Evolutionary conservation across 2,888 invertebrate genomes (phyloP), one percentile per base, ranked within the genome.

Genomic region (Mythimna ferrago): DNA sequence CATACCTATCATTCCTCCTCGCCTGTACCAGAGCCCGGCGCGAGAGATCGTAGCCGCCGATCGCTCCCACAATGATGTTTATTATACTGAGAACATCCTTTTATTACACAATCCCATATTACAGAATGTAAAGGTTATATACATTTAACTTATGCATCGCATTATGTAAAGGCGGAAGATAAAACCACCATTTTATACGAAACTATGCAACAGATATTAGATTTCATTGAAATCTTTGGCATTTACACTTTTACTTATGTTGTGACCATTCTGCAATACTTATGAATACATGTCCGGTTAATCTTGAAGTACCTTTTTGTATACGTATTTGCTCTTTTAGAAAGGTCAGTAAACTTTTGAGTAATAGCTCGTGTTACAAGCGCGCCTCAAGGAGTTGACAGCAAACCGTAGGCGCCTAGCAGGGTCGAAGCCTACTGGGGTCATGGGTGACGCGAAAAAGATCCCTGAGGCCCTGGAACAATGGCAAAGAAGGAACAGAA

Each of bases 81-180:
- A 41, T 38, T 21, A 32, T 54, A 26, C 53, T 41, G 26, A 57
- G 16, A 26, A 78, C 32, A 71, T 53, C 35, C 7, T 63, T 38
- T 44, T 9, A 32, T 78, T 63, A 79, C 38, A 60, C 62, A 71
- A 76, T 58, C 2, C 14, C 7, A 44, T 38, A 56, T 69, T 57
- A 66, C 54, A 48, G 41, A 57, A 16, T 11, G 60, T 62, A 71
- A 79, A 83, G 73, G 83, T 73, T 62, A 32, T 32, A 32, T 32
- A 69, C 19, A 73, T 66, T 60, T 57, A 63, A 48, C 38, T 71
- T 81, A 81, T 66, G 61, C 58, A 56, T 78, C 53, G 41, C 21
- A 71, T 80, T 82, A 82, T 68, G 73, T 69, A 82, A 80, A 62
- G 57, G 64, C 69, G 74, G 71, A 82, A 76, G 51, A 71, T 76